These are phyloP conservation scores for Melanocharis versteri DNA, from an alignment of 2,113 vertebrate genomes.

Conservation along the genomic window DNA sequence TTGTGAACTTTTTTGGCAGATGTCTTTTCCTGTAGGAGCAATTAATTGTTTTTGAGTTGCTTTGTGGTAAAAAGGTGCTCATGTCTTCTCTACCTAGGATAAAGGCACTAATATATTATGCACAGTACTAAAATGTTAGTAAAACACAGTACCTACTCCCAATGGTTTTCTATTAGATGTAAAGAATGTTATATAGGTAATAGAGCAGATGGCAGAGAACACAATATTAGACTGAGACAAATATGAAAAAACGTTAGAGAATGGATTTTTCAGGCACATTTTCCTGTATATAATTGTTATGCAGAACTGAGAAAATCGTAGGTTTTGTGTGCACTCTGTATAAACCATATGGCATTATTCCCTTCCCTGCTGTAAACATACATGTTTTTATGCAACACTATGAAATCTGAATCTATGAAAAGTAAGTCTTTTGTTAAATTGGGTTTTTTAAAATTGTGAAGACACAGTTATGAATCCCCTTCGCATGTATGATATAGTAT, in stretches of 20 bases:
- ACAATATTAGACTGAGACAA: background rate
- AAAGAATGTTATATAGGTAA: background rate
- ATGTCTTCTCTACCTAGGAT: background rate
- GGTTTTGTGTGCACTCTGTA: background rate
- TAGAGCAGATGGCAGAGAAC: background rate
- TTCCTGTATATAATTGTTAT: background rate
- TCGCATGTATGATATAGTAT: background rate
- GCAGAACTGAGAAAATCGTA: background rate
- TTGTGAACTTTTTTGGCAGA: background rate
- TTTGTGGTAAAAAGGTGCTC: background rate
- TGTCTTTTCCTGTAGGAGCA: background rate
- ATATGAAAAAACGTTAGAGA: background rate
- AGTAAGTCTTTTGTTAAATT: background rate
- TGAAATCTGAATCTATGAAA: background rate
- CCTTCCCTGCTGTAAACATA: background rate
- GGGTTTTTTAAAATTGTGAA: background rate
- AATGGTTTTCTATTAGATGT: background rate
- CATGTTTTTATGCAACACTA: background rate
- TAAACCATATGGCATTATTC: background rate
- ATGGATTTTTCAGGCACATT: background rate
- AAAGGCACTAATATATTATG: background rate
- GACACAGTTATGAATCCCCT: rapidly evolving
- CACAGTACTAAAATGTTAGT: background rate
- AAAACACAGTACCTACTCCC: background rate
- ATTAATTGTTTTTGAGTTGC: background rate